Conservation (phyloP, 2,113 vertebrate genomes). For the Leuciscus idus region DNA sequence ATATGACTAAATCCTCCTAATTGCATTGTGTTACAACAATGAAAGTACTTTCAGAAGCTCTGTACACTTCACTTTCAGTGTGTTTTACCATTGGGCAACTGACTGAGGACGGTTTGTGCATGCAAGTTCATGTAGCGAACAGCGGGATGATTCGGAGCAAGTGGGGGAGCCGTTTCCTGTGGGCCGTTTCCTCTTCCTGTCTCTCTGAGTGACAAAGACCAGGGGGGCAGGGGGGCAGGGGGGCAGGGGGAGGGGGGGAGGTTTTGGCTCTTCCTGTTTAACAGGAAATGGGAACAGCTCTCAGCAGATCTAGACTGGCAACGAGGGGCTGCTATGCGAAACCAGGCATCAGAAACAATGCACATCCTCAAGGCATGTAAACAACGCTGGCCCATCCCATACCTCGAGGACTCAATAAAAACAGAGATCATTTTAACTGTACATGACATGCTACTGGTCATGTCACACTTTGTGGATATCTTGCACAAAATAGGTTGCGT, state of each 20-base stretch:
- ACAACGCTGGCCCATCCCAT: neutral
- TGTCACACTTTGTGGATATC: neutral
- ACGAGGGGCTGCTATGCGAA: neutral
- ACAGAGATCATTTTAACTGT: neutral
- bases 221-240: neutral
- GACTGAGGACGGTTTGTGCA: neutral
- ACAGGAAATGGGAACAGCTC: constrained; percentile 63
- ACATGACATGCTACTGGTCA: neutral
- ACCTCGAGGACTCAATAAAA: constrained; percentile 2
- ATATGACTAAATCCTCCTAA: neutral
- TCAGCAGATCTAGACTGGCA: constrained; percentile 43
- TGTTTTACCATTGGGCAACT: neutral
- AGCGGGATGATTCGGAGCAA: constrained; percentile 4
- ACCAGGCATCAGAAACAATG: constrained; percentile 45
- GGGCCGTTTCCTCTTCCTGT: constrained; percentile 64
- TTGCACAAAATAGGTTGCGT: neutral
- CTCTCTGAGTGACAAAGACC: constrained; percentile 57
- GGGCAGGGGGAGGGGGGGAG: too few species aligned
- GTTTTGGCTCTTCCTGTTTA: constrained; percentile 60
- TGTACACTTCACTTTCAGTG: neutral
- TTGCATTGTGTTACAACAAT: neutral
- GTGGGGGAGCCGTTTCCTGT: constrained; percentile 49
- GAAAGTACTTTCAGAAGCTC: neutral
- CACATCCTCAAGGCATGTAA: constrained; percentile 46
- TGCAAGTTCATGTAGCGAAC: neutral